Conservation (phyloP, 2,113 vertebrate species). For the Salvelinus sp. region DNA sequence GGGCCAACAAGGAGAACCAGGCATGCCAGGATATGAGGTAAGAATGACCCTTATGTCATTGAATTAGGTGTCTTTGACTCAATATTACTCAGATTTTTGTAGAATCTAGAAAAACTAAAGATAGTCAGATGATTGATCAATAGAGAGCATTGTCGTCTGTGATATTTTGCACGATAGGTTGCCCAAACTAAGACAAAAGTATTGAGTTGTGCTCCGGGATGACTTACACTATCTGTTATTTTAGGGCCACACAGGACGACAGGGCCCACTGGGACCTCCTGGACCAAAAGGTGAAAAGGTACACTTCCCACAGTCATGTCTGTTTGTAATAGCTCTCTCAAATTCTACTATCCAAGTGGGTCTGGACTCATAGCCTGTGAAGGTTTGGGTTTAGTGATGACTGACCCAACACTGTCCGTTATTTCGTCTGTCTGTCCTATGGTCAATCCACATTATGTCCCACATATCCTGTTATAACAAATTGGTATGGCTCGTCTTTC, state of each 20-base stretch:
- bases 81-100: not conserved
- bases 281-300: constrained; percentile 96
- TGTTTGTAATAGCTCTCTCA: not conserved
- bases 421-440: not conserved
- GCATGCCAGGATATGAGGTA: constrained; percentile 88
- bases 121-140: too few species aligned
- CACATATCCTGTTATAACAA: not conserved
- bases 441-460: not conserved
- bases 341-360: not conserved
- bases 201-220: not conserved
- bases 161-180: not conserved
- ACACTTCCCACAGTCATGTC: constrained; percentile 29
- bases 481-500: not conserved
- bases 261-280: constrained; percentile 82
- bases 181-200: not conserved
- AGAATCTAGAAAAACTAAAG: too few species aligned
- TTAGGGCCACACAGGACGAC: constrained; percentile 86
- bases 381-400: not conserved
- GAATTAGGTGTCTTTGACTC: not conserved
- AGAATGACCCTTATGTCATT: constrained; percentile 21
- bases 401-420: not conserved
- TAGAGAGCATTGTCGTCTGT: too few species aligned
- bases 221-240: constrained; percentile 36
- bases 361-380: not conserved
- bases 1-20: constrained; percentile 86